Conservation (phyloP, 2,113 vertebrate genomes). For the Epinephelus fuscoguttatus region DNA sequence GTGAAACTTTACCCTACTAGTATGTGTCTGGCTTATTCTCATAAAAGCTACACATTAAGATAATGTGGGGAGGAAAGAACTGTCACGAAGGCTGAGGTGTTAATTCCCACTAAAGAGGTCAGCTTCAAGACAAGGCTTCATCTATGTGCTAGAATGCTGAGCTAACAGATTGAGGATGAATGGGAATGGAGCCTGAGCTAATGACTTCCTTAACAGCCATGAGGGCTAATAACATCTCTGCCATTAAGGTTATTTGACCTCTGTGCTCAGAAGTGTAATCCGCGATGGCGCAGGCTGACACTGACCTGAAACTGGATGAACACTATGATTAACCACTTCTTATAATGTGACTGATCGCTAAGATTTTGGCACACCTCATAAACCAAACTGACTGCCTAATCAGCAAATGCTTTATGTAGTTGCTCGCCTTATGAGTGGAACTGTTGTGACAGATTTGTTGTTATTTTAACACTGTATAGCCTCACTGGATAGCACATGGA, state of each 20-base stretch:
- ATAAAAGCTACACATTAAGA: not conserved
- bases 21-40: not conserved
- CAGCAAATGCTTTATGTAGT: slow-evolving; percentile 6
- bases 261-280: slow-evolving; percentile 7
- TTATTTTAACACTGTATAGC: slow-evolving; percentile 1
- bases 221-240: slow-evolving; percentile 5
- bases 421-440: not conserved
- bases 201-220: slow-evolving; percentile 3
- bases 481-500: slow-evolving; percentile 42
- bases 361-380: slow-evolving; percentile 1
- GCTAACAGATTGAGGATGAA: not conserved
- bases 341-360: slow-evolving; percentile 1
- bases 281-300: not conserved
- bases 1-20: not conserved
- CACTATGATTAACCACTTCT: not conserved
- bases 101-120: not conserved
- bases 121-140: not conserved
- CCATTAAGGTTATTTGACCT: slow-evolving; percentile 20
- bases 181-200: not conserved
- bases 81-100: not conserved
- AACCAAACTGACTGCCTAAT: slow-evolving; percentile 25
- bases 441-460: not conserved
- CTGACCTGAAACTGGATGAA: slow-evolving; percentile 26
- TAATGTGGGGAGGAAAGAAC: not conserved
- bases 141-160: not conserved